Evolutionary conservation across 2,113 vertebrate species (phyloP).

Genomic region (Lampris incognitus): DNA sequence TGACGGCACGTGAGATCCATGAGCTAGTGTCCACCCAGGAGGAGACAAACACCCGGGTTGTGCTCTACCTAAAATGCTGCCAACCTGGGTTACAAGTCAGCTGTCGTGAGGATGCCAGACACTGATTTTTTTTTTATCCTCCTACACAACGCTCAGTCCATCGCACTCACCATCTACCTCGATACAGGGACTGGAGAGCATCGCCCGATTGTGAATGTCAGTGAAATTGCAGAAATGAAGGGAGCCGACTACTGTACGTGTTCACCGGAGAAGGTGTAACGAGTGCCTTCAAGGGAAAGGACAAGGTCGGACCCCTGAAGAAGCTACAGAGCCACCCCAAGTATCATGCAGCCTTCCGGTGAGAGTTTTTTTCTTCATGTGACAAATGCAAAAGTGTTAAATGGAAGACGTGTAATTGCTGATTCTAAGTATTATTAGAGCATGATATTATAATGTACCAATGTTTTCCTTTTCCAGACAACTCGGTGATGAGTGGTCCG

Average conservation of each 20-base stretch:
- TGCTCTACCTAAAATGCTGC: background rate
- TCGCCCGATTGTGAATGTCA: background rate
- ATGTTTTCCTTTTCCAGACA: background rate
- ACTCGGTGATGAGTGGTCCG: background rate
- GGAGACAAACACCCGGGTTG: background rate
- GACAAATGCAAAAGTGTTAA: background rate
- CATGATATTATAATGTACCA: background rate
- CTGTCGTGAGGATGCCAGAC: background rate
- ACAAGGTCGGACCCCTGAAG: conserved; percentile 1
- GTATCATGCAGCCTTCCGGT: background rate
- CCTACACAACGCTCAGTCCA: background rate
- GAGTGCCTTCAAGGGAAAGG: conserved; percentile 4
- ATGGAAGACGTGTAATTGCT: background rate
- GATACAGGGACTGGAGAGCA: background rate
- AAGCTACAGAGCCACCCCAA: background rate
- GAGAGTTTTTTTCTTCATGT: background rate
- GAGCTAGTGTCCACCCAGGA: no score
- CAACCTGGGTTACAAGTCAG: background rate
- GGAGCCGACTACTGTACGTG: background rate
- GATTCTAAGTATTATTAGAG: no score
- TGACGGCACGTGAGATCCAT: background rate
- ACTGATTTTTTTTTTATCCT: background rate
- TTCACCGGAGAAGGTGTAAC: background rate
- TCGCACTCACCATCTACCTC: background rate
- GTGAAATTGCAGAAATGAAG: background rate